phyloP scores from a whole-genome alignment of 2,113 vertebrate species.

The Daboia siamensis region DNA sequence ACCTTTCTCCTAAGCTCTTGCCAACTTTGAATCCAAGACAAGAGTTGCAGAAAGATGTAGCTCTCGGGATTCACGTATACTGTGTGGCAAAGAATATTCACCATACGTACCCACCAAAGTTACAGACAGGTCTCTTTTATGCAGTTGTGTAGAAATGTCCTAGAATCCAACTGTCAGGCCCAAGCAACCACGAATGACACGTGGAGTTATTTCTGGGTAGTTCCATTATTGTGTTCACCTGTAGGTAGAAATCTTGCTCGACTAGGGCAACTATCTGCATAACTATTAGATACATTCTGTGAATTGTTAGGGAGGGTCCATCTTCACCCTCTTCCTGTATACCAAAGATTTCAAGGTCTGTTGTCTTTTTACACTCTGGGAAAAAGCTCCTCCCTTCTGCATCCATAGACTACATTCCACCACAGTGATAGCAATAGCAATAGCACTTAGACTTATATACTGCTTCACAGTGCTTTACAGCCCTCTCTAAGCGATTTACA shows the following conservation, averaged over 20 bases:
- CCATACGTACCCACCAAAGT: neutral
- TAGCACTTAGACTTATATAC: no score
- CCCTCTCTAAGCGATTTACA: no score
- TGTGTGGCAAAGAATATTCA: neutral
- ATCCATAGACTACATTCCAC: neutral
- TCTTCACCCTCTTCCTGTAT: neutral
- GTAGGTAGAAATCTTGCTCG: neutral
- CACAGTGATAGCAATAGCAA: neutral
- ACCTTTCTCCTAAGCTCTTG: slow-evolving; percentile 34
- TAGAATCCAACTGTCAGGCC: neutral
- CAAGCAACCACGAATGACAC: neutral
- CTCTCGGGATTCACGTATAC: slow-evolving; percentile 25
- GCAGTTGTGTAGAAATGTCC: neutral
- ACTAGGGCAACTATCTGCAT: neutral
- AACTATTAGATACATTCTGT: neutral
- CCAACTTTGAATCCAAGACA: slow-evolving; percentile 4
- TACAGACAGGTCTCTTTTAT: neutral
- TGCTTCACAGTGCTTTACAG: no score
- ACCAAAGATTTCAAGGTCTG: neutral
- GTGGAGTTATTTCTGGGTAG: neutral
- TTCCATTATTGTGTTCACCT: neutral
- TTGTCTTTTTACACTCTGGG: neutral
- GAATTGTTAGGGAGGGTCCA: neutral
- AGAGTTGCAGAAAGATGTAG: slow-evolving; percentile 29
- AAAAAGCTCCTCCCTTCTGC: neutral